Conservation (phyloP, 2,113 vertebrate genomes). For the Scophthalmus maximus region DNA sequence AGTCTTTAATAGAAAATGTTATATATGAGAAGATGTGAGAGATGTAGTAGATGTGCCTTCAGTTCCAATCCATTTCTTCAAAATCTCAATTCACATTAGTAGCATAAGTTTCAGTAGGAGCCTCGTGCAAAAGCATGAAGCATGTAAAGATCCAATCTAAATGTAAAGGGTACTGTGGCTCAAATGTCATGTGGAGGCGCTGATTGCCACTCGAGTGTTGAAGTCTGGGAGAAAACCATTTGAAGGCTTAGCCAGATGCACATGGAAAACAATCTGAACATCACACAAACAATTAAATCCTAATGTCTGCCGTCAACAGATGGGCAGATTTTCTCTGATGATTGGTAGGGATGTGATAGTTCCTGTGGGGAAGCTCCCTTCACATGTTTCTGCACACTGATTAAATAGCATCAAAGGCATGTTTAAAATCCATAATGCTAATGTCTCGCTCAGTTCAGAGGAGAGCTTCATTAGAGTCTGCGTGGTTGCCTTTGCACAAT, state of each 20-base stretch:
- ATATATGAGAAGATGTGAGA: no score
- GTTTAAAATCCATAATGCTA: conserved; percentile 66
- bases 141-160: no score
- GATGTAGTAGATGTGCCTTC: no score
- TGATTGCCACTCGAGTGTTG: conserved; percentile 30
- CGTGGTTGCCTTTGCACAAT: not conserved
- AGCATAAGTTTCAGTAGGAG: no score
- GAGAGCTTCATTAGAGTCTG: conserved; percentile 19
- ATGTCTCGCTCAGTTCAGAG: conserved; percentile 33
- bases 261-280: conserved; percentile 31
- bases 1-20: no score
- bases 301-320: conserved; percentile 49
- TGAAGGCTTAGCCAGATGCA: conserved; percentile 30
- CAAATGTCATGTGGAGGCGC: not conserved
- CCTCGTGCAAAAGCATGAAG: no score
- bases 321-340: conserved; percentile 53
- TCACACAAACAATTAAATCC: conserved; percentile 62
- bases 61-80: no score
- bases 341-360: conserved; percentile 45
- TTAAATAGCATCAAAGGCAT: conserved; percentile 62
- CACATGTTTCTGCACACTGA: conserved; percentile 33
- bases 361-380: conserved; percentile 39
- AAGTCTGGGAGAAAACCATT: conserved; percentile 56
- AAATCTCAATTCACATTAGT: no score
- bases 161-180: not conserved